Conservation (phyloP, 2,113 vertebrate genomes). For the Periophthalmodon schlosseri region DNA sequence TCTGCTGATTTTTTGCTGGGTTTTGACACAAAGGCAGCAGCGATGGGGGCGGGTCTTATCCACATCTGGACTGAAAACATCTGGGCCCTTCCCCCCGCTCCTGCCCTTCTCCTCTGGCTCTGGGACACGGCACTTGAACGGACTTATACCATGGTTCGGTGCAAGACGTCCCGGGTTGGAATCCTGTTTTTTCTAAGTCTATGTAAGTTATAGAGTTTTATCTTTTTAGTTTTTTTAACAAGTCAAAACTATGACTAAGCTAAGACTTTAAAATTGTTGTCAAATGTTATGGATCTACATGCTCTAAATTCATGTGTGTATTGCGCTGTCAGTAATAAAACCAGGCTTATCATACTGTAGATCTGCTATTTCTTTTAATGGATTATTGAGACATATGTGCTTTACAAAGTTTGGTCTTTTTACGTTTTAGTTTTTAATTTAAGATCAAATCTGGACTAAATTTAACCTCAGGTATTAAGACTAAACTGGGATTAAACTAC, state of each 20-base stretch:
- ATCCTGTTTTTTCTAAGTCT: conserved; percentile 73
- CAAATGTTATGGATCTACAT: neutral
- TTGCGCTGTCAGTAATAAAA: neutral
- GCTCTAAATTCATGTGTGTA: neutral
- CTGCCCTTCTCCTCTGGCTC: neutral
- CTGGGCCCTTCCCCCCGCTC: conserved; percentile 67
- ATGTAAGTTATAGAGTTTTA: conserved; percentile 66
- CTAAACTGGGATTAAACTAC: neutral
- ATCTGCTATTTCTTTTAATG: neutral
- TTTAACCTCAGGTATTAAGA: neutral
- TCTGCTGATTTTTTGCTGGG: neutral
- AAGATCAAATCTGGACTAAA: neutral
- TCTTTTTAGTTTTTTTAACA: neutral
- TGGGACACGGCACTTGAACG: conserved; percentile 7
- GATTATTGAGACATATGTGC: neutral
- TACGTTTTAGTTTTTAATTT: neutral
- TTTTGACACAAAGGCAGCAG: conserved; percentile 15
- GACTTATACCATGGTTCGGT: conserved; percentile 70
- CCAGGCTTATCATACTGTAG: neutral
- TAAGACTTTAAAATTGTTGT: neutral
- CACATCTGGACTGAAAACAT: conserved; percentile 87
- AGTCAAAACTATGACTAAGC: neutral
- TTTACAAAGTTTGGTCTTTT: neutral
- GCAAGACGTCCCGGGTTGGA: conserved; percentile 52
- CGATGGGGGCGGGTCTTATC: conserved; percentile 49